Evolutionary conservation across 2,113 vertebrate genomes (phyloP), one percentile per base, ranked within the genome.

Genomic region (Lycocorax pyrrhopterus): DNA sequence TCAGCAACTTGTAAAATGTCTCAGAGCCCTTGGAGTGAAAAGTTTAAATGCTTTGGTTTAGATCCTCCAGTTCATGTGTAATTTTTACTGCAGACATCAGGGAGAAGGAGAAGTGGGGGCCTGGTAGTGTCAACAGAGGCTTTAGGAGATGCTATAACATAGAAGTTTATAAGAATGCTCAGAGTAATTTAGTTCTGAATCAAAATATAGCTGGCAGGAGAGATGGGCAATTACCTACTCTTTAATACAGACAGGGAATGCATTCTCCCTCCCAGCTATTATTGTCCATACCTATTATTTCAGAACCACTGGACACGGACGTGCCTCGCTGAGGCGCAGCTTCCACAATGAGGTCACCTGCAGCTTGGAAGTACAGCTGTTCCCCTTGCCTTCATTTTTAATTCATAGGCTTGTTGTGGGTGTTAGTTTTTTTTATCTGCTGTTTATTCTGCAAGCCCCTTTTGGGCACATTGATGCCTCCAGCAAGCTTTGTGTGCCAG

Each of bases 401-500:
- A 97, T 95, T 97, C 96, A 96, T 81, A 22, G 90, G 69, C 82
- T 96, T 85, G 88, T 94, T 92, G 96, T 92, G 94, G 93, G 93
- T 93, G 87, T 94, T 93, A 89, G 44, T 23, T 84, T 96, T 95
- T 96, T 96, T 91, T 78, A 78, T 94, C 94, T 73, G 85, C 95
- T 90, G 91, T 96, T 95, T 95, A 95, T 96, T 96, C 96, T 94
- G 89, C 78, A 69, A 95, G 92, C 90, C 96, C 95, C 96, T 94
- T 94, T 95, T 95, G 95, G 94, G 95, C 73, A 76, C 94, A 94
- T 46, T 64, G 89, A 95, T 96, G 94, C 94, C 94, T 97, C 94
- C 93, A 97, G 95, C 96, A 92, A 95, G 95, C 91, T 96, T 94
- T 89, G 84, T 95, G 39, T 96, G 96, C 97, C 96, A 97, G 90